Evolutionary conservation across 2,113 vertebrate genomes (phyloP), one percentile per base, ranked within the genome.

Genomic region (Oreochromis spilurus): DNA sequence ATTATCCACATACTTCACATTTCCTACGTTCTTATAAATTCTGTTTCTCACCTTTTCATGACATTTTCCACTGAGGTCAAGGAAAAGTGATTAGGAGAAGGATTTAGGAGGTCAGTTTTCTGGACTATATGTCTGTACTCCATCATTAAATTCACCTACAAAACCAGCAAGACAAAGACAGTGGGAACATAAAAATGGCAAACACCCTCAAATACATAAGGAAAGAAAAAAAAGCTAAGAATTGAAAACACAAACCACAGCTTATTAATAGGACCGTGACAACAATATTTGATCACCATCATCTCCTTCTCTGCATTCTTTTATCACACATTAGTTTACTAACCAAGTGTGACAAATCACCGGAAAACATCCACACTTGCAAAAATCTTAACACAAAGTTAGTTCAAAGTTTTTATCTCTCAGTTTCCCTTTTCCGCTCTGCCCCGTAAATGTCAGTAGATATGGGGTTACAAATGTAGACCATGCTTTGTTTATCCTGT

Each of bases 391-490:
- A 70, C 78, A 84, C 48, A n/a, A 84, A 50, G 40, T 65, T 85
- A 87, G 87, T 81, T 52, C 26, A 77, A 52, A 77, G 45, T 52
- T 77, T 77, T 52, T 75, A 82, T 38, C 58, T 45, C 80, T 86
- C 12, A 3, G 8, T 84, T 83, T 83, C 21, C 36, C 77, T 88
- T 82, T 70, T 79, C 62, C 12, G 2, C 54, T 36, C 55, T 31
- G 43, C 43, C 9, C 16, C 2, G 45, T 91, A 94, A 95, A 95
- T 92, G 92, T 92, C 93, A 94, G 43, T 7, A 57, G 70, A 85
- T 75, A 62, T 8, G 34, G 14, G 75, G 77, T 85, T 67, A 89
- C 26, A 84, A 87, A 91, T 1, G 50, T 11, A 26, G 40, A 38
- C 54, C 5, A 5, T 16, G 79, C 78, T 85, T 92, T 88, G 72